Percentiles rank a stretch among this genome's conserved stretches.
These are phyloP conservation scores for Hoplodrina blanda DNA, from an alignment of 2,888 invertebrate genomes.

Conservation along the genomic window DNA sequence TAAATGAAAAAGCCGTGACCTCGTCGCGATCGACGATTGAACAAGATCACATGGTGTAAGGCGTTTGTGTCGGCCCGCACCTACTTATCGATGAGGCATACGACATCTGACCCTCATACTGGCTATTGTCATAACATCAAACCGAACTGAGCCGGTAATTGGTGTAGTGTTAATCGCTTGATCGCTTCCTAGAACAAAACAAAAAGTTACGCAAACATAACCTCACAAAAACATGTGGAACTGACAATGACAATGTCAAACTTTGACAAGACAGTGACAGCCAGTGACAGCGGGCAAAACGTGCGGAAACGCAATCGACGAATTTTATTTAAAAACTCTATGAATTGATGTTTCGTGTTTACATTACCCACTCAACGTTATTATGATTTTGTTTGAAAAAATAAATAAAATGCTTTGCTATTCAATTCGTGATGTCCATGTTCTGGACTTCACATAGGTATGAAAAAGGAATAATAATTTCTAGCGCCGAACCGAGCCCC, in stretches of 20 bases:
- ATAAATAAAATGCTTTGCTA: no score
- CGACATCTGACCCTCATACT: conserved; percentile 81
- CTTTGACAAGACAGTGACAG: conserved; percentile 1
- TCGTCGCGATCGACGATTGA: conserved; percentile 48
- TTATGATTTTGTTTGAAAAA: no score
- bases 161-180: conserved; percentile 39
- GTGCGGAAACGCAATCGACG: conserved; percentile 14
- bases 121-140: conserved; percentile 69
- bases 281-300: not conserved
- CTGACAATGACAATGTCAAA: conserved; percentile 34
- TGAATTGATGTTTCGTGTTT: no score
- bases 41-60: conserved; percentile 61
- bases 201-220: conserved; percentile 69
- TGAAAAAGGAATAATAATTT: no score
- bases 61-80: conserved; percentile 51
- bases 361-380: no score
- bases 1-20: conserved; percentile 65
- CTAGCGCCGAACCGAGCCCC: no score
- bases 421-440: no score
- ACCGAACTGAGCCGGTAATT: conserved; percentile 64
- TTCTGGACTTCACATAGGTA: no score
- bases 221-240: conserved; percentile 62
- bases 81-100: conserved; percentile 73
- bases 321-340: not conserved
- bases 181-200: conserved; percentile 50